These are phyloP conservation scores for Agrotis ipsilon DNA, from an alignment of 2,888 invertebrate species.

Conservation along the genomic window DNA sequence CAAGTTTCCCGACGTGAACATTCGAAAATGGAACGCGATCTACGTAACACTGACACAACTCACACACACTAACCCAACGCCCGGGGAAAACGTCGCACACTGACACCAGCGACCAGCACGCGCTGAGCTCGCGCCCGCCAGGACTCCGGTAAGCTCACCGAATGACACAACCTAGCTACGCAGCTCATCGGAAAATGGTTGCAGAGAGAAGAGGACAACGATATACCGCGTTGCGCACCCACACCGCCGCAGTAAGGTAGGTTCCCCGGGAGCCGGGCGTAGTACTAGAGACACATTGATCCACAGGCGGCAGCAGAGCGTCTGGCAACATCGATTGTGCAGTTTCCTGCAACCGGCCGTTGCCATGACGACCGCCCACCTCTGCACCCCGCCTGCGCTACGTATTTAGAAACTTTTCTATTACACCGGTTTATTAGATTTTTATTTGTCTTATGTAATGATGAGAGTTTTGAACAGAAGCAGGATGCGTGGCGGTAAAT, in stretches of 20 bases:
- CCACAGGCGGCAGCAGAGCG: constrained; percentile 83
- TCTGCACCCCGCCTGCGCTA: constrained; percentile 78
- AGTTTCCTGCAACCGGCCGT: constrained; percentile 90
- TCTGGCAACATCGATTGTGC: constrained; percentile 91
- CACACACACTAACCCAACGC: constrained; percentile 75
- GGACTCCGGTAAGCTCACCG: constrained; percentile 53
- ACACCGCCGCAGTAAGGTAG: constrained; percentile 78
- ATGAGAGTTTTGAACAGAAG: constrained; percentile 53
- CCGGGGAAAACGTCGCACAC: constrained; percentile 85
- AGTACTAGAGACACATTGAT: constrained; percentile 92
- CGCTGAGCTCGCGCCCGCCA: constrained; percentile 74
- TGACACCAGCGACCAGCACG: constrained; percentile 57
- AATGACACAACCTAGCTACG: constrained; percentile 64
- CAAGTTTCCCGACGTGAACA: constrained; percentile 82
- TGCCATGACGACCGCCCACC: constrained; percentile 86
- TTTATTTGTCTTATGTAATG: constrained; percentile 69
- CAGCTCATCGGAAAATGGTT: constrained; percentile 73
- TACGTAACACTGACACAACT: constrained; percentile 78
- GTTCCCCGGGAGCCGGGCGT: constrained; percentile 88
- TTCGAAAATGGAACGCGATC: constrained; percentile 83
- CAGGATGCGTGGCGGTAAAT: constrained; percentile 44
- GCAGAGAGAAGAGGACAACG: constrained; percentile 69
- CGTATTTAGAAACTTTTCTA: constrained; percentile 80
- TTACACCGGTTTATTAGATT: constrained; percentile 79
- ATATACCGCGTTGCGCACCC: constrained; percentile 68